Evolutionary conservation across 2,113 vertebrate species (phyloP), one percentile per base, ranked within the genome.

Genomic region (Anoplopoma fimbria): DNA sequence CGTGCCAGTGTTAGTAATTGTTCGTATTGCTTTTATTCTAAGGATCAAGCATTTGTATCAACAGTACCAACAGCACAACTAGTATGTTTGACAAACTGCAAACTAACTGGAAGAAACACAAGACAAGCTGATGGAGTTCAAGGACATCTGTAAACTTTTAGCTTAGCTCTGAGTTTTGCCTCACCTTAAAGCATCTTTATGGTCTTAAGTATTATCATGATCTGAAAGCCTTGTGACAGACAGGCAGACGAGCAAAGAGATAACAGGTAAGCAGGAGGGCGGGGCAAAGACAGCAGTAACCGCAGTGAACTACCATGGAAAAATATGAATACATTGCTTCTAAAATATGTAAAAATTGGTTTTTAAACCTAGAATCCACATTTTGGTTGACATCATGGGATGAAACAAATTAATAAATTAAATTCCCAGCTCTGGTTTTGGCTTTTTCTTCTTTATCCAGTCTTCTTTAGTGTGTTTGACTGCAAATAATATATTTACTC

Each of bases 221-320:
- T 49, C 62, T 25, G 2, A 77, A 63, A 69, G 31, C 69, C 89
- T 86, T 84, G 80, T 88, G 85, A 91, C 75, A 19, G 25, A 40
- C 29, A 6, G 12, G 33, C 21, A 78, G 36, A 53, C n/a, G 72
- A 14, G 25, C 6, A 25, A 10, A 4, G 21, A 84, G 14, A 33
- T 10, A 23, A 36, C 21, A 36, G 23, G 10, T 9, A 1, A 67
- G 25, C 34, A 67, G 19, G 25, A 23, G 61, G 17, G 47, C 2
- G 15, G 2, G 21, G 19, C 57, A 53, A 12, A 60, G 21, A 57
- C 14, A 38, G 25, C 13, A 58, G 8, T 31, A 71, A 60, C 9
- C 13, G 2, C 31, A 47, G 33, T 31, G 4, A 25, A 21, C 1
- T 33, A 27, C 45, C 3, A 38, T 9, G 14, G 33, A 69, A 57